phyloP scores from a whole-genome alignment of 2,888 invertebrate species.

The Ellobium chinense region DNA sequence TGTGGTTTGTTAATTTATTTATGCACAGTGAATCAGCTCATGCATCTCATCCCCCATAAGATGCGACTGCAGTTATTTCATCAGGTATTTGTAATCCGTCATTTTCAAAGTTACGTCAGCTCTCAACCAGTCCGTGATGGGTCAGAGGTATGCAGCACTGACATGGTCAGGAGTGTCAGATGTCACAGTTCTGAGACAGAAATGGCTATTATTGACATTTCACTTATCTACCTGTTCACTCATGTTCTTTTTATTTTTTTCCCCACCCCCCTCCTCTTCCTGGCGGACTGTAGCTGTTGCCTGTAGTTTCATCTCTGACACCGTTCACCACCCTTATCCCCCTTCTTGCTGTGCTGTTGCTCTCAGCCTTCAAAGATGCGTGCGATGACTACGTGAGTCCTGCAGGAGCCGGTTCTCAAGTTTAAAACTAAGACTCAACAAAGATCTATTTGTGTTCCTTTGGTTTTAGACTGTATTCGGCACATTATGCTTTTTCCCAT shows the following conservation, averaged over 20 bases:
- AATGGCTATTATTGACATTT: too few relatives aligned
- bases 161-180: too few relatives aligned
- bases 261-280: not conserved
- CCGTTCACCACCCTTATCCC: constrained; percentile 98
- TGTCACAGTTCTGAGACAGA: too few relatives aligned
- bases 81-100: too few relatives aligned
- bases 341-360: constrained; percentile 93
- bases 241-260: constrained; percentile 14
- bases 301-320: constrained; percentile 97
- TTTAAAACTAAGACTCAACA: too few relatives aligned
- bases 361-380: constrained; percentile 98
- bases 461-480: not conserved
- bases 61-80: too few relatives aligned
- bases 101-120: too few relatives aligned
- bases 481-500: constrained; percentile 14
- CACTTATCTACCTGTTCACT: constrained; percentile 19
- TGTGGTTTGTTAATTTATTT: too few relatives aligned
- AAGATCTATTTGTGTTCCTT: not conserved
- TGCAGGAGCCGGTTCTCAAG: not conserved
- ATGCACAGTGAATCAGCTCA: too few relatives aligned
- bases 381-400: constrained; percentile 93
- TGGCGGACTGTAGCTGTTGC: constrained; percentile 85
- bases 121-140: too few relatives aligned
- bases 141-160: too few relatives aligned
- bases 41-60: too few relatives aligned